Conservation (phyloP, 2,797 vertebrate species). For the Zalophus californianus region DNA sequence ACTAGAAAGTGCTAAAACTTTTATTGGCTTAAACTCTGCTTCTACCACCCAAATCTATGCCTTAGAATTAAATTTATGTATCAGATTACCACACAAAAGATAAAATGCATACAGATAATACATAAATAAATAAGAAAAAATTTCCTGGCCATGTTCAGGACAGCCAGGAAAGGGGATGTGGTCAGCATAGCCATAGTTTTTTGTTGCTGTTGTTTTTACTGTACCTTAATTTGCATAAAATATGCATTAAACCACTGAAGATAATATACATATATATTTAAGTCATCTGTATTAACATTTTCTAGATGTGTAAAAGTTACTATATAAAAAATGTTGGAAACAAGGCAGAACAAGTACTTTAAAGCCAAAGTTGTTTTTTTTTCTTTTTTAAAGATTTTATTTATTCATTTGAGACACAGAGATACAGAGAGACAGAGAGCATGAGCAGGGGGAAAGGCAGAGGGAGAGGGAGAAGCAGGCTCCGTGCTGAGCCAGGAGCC, state of each 20-base stretch:
- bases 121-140: background rate
- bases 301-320: slow-evolving; percentile 47
- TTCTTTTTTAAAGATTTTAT: too few species aligned
- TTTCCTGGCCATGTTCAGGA: background rate
- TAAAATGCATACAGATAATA: background rate
- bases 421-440: too few species aligned
- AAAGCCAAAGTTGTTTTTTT: slow-evolving; percentile 18
- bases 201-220: slow-evolving; percentile 42
- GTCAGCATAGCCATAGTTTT: background rate
- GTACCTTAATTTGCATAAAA: background rate
- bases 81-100: background rate
- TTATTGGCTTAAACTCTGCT: slow-evolving; percentile 15
- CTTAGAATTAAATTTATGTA: slow-evolving; percentile 43
- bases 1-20: slow-evolving; percentile 32
- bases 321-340: slow-evolving; percentile 32
- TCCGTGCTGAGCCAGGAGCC: too few species aligned
- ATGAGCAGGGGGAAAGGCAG: too few species aligned
- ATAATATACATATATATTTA: background rate
- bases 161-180: background rate
- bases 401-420: too few species aligned
- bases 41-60: slow-evolving; percentile 27
- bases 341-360: slow-evolving; percentile 24
- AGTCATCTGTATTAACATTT: slow-evolving; percentile 37
- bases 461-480: too few species aligned
- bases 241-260: slow-evolving; percentile 8